Evolutionary conservation across 2,888 invertebrate species (phyloP).

Genomic region (Dicyrtomina minuta): DNA sequence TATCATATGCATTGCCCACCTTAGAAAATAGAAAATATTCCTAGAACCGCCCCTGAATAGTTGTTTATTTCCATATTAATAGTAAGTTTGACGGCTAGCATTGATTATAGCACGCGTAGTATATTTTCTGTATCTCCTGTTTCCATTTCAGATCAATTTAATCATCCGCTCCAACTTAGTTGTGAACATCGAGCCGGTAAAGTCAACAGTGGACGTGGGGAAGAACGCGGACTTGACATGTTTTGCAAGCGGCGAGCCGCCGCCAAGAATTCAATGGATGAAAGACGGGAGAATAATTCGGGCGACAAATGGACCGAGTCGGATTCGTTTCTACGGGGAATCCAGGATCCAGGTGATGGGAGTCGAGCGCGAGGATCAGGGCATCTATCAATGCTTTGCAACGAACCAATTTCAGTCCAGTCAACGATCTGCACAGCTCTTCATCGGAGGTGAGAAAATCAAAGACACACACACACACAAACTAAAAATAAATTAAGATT

Average conservation of each 20-base stretch:
- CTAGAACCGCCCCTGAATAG: no score
- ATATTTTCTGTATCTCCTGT: no score
- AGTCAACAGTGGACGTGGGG: slow-evolving; percentile 71
- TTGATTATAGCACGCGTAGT: no score
- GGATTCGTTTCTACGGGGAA: slow-evolving; percentile 65
- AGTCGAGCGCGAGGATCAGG: slow-evolving; percentile 71
- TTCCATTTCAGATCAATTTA: slow-evolving; percentile 63
- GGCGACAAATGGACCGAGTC: slow-evolving; percentile 63
- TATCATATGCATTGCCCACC: no score
- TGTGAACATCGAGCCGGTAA: slow-evolving; percentile 63
- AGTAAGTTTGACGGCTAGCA: no score
- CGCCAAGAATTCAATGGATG: slow-evolving; percentile 59
- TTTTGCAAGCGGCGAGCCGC: slow-evolving; percentile 57
- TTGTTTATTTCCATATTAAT: no score
- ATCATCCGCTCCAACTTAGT: slow-evolving; percentile 68
- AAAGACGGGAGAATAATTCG: slow-evolving; percentile 58
- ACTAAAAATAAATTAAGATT: no score
- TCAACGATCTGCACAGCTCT: slow-evolving; percentile 59
- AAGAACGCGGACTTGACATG: slow-evolving; percentile 73
- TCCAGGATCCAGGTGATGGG: slow-evolving; percentile 60
- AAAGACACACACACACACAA: no score
- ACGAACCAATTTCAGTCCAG: slow-evolving; percentile 65
- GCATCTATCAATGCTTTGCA: slow-evolving; percentile 76
- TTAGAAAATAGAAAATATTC: no score
- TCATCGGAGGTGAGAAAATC: slow-evolving; percentile 60